A percentile compares a stretch with the other conserved stretches of the same genome.
Conservation (phyloP, 2,797 vertebrate species). For the Onychomys torridus region DNA sequence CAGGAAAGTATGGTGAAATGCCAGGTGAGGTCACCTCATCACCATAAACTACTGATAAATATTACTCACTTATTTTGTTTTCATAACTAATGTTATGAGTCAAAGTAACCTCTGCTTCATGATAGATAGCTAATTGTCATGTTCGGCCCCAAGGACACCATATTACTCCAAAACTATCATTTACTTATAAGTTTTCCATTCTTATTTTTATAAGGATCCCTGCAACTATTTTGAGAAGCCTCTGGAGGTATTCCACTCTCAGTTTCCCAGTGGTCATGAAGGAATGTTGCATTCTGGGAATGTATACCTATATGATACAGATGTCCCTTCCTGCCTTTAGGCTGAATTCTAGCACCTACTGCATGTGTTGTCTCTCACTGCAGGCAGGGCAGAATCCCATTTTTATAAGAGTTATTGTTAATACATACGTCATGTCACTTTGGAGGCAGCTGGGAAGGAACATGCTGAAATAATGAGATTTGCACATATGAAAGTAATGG, state of each 20-base stretch:
- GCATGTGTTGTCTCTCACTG: background rate
- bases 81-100: background rate
- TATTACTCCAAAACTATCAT: background rate
- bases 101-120: background rate
- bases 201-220: background rate
- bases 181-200: background rate
- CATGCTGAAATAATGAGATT: background rate
- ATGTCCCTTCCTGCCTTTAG: background rate
- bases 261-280: background rate
- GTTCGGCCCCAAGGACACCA: background rate
- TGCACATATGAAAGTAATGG: background rate
- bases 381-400: background rate
- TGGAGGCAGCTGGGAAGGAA: background rate
- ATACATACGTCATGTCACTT: background rate
- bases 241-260: background rate
- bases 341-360: background rate
- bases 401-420: background rate
- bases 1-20: background rate
- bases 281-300: background rate
- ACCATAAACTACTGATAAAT: background rate
- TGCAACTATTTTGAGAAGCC: background rate
- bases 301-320: no score
- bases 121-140: background rate
- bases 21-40: background rate
- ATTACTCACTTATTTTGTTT: background rate